Conservation (phyloP, 2,888 invertebrate species). For the Pristionchus japonicus region DNA sequence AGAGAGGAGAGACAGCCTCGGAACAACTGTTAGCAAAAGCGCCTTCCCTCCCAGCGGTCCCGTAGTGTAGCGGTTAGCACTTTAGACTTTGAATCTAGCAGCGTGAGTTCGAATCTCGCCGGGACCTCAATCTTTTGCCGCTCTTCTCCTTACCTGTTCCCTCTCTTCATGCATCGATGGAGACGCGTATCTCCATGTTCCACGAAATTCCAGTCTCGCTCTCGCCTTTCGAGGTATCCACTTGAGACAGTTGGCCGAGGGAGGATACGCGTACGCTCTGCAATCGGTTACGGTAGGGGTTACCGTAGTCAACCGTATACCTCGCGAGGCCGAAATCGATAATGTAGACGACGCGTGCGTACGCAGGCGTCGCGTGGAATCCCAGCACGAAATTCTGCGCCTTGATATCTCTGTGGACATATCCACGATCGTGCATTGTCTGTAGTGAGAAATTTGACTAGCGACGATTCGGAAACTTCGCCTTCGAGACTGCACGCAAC, state of each 20-base stretch:
- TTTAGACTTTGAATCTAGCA: slow-evolving; percentile 47
- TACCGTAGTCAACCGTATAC: slow-evolving; percentile 1
- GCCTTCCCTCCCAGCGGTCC: not conserved
- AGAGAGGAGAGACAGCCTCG: not conserved
- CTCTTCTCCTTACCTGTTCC: slow-evolving; percentile 35
- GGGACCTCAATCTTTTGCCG: not conserved
- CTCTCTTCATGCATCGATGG: slow-evolving; percentile 45
- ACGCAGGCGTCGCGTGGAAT: not conserved
- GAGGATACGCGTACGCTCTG: slow-evolving; percentile 40
- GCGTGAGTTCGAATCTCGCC: slow-evolving; percentile 47
- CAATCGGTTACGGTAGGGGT: not conserved
- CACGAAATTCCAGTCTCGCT: slow-evolving; percentile 39
- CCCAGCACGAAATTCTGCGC: slow-evolving; percentile 46
- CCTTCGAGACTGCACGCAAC: not conserved
- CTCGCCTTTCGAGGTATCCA: slow-evolving; percentile 41
- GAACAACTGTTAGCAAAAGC: too few species aligned
- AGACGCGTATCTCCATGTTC: slow-evolving; percentile 17
- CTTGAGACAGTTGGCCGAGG: not conserved
- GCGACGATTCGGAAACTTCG: not conserved
- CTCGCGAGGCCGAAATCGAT: slow-evolving; percentile 44
- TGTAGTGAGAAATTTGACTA: not conserved
- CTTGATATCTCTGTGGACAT: slow-evolving; percentile 44
- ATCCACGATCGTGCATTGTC: slow-evolving; percentile 46
- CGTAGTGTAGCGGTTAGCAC: slow-evolving; percentile 46
- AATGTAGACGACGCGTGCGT: slow-evolving; percentile 31